Conservation (phyloP, 1,140 invertebrate species). For the Mya arenaria region DNA sequence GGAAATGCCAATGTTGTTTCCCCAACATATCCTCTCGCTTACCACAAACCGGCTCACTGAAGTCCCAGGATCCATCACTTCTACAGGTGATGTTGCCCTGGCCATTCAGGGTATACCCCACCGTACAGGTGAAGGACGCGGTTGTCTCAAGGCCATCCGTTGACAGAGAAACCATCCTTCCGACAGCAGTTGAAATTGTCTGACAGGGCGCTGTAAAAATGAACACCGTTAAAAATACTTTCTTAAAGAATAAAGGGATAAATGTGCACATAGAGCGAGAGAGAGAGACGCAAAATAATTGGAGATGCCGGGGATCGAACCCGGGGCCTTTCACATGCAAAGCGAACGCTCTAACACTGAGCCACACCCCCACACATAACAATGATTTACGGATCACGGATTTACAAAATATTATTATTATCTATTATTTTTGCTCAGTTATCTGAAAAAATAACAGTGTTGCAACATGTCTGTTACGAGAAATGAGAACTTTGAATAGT, state of each 20-base stretch:
- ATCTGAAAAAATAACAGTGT: too few species aligned
- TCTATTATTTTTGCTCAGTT: too few species aligned
- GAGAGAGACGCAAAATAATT: too few species aligned
- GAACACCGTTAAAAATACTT: too few species aligned
- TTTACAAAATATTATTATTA: too few species aligned
- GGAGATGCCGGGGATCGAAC: slow-evolving; percentile 83
- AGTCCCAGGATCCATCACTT: slow-evolving; percentile 16
- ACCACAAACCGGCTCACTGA: slow-evolving; percentile 1
- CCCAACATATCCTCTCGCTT: not conserved
- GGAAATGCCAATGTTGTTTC: too few species aligned
- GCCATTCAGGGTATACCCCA: slow-evolving; percentile 27
- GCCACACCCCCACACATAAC: slow-evolving; percentile 89
- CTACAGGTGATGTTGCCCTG: slow-evolving; percentile 9
- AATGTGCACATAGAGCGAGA: too few species aligned
- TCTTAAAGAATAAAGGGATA: too few species aligned
- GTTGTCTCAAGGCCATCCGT: slow-evolving; percentile 7
- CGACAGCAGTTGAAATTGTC: not conserved
- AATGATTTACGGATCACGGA: too few species aligned
- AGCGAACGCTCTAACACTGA: slow-evolving; percentile 95
- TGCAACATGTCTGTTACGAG: too few species aligned
- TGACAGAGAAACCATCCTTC: slow-evolving; percentile 8
- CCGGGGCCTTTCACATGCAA: slow-evolving; percentile 96
- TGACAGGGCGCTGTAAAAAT: slow-evolving; percentile 1
- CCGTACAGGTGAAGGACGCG: slow-evolving; percentile 19
- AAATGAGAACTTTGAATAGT: too few species aligned